Conservation (phyloP, 2,888 invertebrate species). For the Leptinotarsa peninsularis region DNA sequence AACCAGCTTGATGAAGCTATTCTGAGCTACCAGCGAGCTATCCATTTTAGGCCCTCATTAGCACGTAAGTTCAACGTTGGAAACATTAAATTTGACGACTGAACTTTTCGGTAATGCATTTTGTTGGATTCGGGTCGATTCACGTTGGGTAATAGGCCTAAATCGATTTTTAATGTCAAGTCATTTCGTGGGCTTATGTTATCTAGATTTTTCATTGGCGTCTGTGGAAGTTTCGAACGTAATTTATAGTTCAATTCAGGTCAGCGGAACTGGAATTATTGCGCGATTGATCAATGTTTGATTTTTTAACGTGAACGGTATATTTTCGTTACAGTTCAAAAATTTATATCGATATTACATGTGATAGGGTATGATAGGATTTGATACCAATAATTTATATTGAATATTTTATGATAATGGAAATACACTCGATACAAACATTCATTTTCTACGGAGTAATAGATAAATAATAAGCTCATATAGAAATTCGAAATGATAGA, state of each 20-base stretch:
- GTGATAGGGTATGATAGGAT: no score
- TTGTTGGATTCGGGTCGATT: slow-evolving; percentile 11
- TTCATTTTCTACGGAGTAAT: no score
- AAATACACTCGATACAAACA: no score
- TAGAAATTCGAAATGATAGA: no score
- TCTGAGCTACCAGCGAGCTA: slow-evolving; percentile 90
- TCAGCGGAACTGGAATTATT: background rate
- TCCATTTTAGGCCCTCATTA: slow-evolving; percentile 91
- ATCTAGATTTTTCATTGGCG: slow-evolving; percentile 32
- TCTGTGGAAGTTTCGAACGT: slow-evolving; percentile 19
- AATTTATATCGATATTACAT: no score
- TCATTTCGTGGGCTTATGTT: slow-evolving; percentile 31
- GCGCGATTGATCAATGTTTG: background rate
- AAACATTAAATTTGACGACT: slow-evolving; percentile 38
- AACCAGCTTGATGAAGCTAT: slow-evolving; percentile 89
- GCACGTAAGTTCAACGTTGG: slow-evolving; percentile 80
- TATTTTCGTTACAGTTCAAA: no score
- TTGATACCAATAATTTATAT: no score
- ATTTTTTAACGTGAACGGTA: background rate
- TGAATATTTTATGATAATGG: no score
- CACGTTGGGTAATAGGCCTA: slow-evolving; percentile 12
- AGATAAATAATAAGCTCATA: no score
- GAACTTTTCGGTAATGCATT: slow-evolving; percentile 13
- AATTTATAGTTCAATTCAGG: background rate
- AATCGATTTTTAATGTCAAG: slow-evolving; percentile 50